Base-by-base conservation (phyloP, 2,797 vertebrate genomes). In the Scarus forsteni region DNA sequence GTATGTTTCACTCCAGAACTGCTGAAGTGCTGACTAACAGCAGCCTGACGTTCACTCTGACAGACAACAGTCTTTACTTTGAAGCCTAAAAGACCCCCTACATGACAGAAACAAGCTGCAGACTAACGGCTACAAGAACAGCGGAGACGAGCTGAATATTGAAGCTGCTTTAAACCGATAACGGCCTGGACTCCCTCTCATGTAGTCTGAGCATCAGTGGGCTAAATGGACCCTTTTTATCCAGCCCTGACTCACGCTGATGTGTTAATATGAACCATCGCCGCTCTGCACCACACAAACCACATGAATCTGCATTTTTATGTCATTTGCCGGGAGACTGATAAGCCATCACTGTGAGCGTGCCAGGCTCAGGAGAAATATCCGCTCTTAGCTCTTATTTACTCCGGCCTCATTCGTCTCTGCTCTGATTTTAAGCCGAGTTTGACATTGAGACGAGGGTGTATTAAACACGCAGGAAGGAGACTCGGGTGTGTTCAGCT, bases 291-390 rank as follows among this genome's bases (percentile, higher is more conserved):
- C 45, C 54, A 48, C 73, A 73, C 74, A 80, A 78, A 87, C 65
- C 64, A 58, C 18, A 52, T 35, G 27, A 83, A 88, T 89, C 70
- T 85, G 74, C 86, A 87, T 88, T 73, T 89, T 83, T 79, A 85
- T 61, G 59, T 60, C 66, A 70, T 83, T 83, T 77, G 46, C 75
- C 18, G 1, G 50, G 46, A 76, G 81, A 91, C 68, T 83, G 86
- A 91, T 88, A 64, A 66, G 54, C 80, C 70, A 49, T 80, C 67
- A 50, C 19, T 45, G 49, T 27, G 58, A 77, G 66, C 45, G 75
- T 66, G 77, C 36, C 83, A 65, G 72, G 39, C 59, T 38, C 39
- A 73, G 62, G 74, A 53, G 73, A 70, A 81, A 80, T 75, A 60
- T 54, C 68, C 15, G n/a, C 51, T 39, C 77, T 67, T 56, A 64